A percentile compares a stretch with the other conserved stretches of the same genome.
Conservation (phyloP, 2,797 vertebrate genomes). For the Euthynnus affinis region DNA sequence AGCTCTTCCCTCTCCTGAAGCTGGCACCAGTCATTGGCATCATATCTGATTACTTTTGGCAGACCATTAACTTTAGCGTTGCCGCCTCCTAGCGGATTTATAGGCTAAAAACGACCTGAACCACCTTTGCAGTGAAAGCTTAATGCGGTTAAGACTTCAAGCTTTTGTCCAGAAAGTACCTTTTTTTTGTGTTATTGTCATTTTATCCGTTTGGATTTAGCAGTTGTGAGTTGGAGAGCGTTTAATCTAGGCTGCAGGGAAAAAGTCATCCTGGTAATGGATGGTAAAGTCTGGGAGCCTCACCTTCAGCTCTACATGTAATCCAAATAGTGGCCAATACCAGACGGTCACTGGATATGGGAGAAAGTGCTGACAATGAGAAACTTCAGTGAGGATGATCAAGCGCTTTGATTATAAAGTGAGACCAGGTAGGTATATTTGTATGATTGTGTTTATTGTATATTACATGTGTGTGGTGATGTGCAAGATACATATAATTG, state of each 20-base stretch:
- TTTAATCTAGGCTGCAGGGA: slow-evolving; percentile 6
- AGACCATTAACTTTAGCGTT: slow-evolving; percentile 48
- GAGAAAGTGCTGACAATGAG: slow-evolving; percentile 8
- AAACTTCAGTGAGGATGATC: not conserved
- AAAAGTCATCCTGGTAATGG: slow-evolving; percentile 16
- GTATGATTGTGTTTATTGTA: not conserved
- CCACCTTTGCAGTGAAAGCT: slow-evolving; percentile 21
- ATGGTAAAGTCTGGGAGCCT: slow-evolving; percentile 27
- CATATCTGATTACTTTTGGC: slow-evolving; percentile 62
- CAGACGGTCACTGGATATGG: slow-evolving; percentile 26
- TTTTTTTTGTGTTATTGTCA: slow-evolving; percentile 37
- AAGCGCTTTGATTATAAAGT: slow-evolving; percentile 2
- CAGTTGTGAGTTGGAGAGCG: not conserved
- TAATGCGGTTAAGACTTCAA: slow-evolving; percentile 4
- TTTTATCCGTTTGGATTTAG: slow-evolving; percentile 32
- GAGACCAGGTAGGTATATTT: slow-evolving; percentile 44
- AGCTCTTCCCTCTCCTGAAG: slow-evolving; percentile 24
- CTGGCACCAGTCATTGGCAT: slow-evolving; percentile 54
- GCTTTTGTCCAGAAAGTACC: not conserved
- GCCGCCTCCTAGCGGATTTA: slow-evolving; percentile 73
- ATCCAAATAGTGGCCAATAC: slow-evolving; percentile 4
- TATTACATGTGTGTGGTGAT: not conserved
- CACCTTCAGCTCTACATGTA: slow-evolving; percentile 25
- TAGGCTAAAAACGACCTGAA: slow-evolving; percentile 3
- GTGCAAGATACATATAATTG: not conserved